These are phyloP conservation scores for Echiichthys vipera DNA, from an alignment of 2,797 vertebrate species.

Conservation along the genomic window DNA sequence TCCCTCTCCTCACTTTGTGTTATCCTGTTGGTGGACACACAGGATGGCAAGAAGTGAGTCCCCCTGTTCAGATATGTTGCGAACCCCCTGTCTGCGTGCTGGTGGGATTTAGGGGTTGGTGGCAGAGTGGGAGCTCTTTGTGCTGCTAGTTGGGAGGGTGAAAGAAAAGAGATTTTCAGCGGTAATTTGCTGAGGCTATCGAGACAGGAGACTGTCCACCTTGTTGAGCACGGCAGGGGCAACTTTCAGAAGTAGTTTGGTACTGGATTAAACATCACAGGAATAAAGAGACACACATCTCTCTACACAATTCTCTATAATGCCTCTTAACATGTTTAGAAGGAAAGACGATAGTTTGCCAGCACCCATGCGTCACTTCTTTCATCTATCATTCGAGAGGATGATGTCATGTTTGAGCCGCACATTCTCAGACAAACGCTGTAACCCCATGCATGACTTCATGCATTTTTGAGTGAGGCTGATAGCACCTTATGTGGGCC, in stretches of 20 bases:
- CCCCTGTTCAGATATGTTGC: conserved; percentile 38
- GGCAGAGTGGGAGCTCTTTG: not conserved
- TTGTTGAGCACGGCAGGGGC: conserved; percentile 44
- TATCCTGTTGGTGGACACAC: conserved; percentile 8
- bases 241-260: conserved; percentile 47
- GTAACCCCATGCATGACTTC: conserved; percentile 74
- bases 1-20: conserved; percentile 7
- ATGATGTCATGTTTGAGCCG: conserved; percentile 79
- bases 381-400: conserved; percentile 67
- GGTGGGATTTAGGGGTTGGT: conserved; percentile 17
- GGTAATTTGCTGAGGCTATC: conserved; percentile 37
- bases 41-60: conserved; percentile 44
- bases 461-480: conserved; percentile 67
- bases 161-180: conserved; percentile 19
- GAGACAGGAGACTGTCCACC: conserved; percentile 34
- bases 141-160: conserved; percentile 17
- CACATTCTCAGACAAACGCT: conserved; percentile 80
- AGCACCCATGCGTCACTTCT: conserved; percentile 52
- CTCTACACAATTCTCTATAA: conserved; percentile 17
- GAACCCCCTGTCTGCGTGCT: conserved; percentile 8
- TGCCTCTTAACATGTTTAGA: conserved; percentile 30
- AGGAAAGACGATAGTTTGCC: conserved; percentile 33
- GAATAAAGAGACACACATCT: conserved; percentile 23
- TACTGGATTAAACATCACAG: conserved; percentile 46
- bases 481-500: conserved; percentile 66